These are phyloP conservation scores for Actinostola sp. DNA, from an alignment of 92 coral and sea anemone species.

Conservation along the genomic window DNA sequence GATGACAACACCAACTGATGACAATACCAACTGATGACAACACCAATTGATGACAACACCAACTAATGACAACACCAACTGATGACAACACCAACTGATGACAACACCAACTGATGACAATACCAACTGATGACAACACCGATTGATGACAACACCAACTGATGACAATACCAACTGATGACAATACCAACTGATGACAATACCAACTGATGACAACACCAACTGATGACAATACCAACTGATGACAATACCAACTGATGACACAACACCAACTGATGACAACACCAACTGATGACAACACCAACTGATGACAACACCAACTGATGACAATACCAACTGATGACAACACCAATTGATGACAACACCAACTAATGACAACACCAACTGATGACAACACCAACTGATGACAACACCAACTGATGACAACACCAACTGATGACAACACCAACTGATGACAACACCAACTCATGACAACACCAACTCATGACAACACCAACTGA, in stretches of 20 bases:
- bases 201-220: not conserved
- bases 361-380: not conserved
- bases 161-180: not conserved
- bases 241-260: not conserved
- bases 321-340: not conserved
- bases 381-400: not conserved
- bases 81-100: too few relatives aligned
- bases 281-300: not conserved
- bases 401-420: not conserved
- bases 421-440: not conserved
- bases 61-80: too few relatives aligned
- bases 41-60: too few relatives aligned
- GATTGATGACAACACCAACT: not conserved
- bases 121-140: not conserved
- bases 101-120: not conserved
- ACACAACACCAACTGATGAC: not conserved
- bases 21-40: too few relatives aligned
- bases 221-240: not conserved
- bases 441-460: not conserved
- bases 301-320: not conserved
- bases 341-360: not conserved
- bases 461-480: not conserved
- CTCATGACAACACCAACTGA: too few relatives aligned
- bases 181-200: not conserved
- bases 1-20: too few relatives aligned